Evolutionary conservation across 2,888 invertebrate species (phyloP), one percentile per base, ranked within the genome.

Genomic region (Platycheirus albimanus): DNA sequence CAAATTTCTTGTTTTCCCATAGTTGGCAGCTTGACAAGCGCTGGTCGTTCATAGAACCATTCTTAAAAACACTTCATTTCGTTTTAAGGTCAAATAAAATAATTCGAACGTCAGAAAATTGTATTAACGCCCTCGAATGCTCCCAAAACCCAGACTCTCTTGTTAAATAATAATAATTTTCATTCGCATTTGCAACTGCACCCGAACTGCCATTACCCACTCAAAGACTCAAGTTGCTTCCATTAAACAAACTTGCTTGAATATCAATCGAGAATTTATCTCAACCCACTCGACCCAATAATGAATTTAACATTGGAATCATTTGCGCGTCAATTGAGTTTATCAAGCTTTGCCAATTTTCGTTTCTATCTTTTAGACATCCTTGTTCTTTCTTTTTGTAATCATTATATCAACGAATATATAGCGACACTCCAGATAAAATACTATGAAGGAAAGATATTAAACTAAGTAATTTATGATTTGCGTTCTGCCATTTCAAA

Each of bases 381-480:
- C 24, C 11, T 36, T n/a, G n/a, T n/a, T n/a, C n/a, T n/a, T n/a
- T n/a, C n/a, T 36, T 41, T 10, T 6, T 24, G 10, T 24, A 15
- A 28, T 41, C 36, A 58, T 56, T 56, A 56, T 41, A 41, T 58
- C 17, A 58, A 58, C 15, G 15, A 58, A 41, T 58, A 41, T 58
- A 58, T 58, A 24, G 58, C 24, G 41, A 58, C 58, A 58, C 41
- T 58, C 15, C 20, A 58, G 58, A 58, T 58, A 58, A 58, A 58
- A 58, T 28, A 10, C 28, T 7, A 3, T 1, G 20, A 38, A 56
- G 13, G 1, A 36, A 28, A 58, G 38, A 28, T 41, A 58, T 41
- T 15, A 19, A 28, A 17, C 20, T 15, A 28, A 24, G 36, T 41
- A 41, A 58, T 58, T 58, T 58, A 58, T 58, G 58, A 58, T 41